Conservation (phyloP, 2,888 invertebrate genomes). For the Endomychus coccineus region DNA sequence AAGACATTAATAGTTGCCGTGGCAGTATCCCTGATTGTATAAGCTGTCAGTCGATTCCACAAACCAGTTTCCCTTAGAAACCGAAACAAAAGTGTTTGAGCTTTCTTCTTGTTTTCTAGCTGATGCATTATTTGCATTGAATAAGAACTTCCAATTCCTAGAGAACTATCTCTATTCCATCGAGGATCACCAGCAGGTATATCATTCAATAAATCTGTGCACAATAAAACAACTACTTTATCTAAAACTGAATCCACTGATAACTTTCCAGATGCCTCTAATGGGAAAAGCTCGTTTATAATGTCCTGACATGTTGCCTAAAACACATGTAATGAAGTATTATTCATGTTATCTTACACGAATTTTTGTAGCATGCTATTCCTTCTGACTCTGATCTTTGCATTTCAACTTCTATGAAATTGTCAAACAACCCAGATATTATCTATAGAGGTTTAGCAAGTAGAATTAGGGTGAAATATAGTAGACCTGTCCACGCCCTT, state of each 20-base stretch:
- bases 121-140: conserved; percentile 82
- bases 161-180: conserved; percentile 46
- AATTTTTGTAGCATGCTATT: no score
- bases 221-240: conserved; percentile 58
- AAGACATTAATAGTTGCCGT: conserved; percentile 49
- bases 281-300: conserved; percentile 44
- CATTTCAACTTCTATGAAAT: no score
- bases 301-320: conserved; percentile 45
- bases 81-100: conserved; percentile 61
- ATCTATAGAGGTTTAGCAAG: no score
- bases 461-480: no score
- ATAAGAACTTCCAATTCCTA: conserved; percentile 60
- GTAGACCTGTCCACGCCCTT: no score
- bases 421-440: no score
- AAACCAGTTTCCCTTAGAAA: conserved; percentile 66
- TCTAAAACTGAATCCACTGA: conserved; percentile 49
- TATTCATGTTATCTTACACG: no score
- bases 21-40: conserved; percentile 38
- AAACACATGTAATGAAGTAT: conserved; percentile 16
- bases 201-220: conserved; percentile 76
- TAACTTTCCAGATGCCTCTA: conserved; percentile 36
- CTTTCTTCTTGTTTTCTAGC: conserved; percentile 79
- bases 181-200: conserved; percentile 83
- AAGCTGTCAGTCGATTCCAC: conserved; percentile 53
- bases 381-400: no score